A percentile compares a stretch with the other conserved stretches of the same genome.
Evolutionary conservation across 2,797 vertebrate species (phyloP).

Genomic region (Phalloptychus januarius): DNA sequence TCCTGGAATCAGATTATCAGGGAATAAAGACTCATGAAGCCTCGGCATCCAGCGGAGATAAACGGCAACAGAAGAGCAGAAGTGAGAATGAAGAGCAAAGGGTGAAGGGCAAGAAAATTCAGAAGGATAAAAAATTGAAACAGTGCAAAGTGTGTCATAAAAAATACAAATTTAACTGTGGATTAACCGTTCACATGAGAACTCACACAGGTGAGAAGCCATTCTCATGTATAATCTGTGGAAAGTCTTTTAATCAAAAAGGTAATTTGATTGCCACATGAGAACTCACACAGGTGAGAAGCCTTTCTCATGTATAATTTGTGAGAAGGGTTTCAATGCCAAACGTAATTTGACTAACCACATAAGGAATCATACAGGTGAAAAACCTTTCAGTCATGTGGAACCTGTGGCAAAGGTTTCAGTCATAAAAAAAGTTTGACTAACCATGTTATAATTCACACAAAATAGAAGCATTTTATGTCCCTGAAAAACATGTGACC

Average conservation of each 20-base stretch:
- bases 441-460: constrained; percentile 1
- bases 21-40: neutral
- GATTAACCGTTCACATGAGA: neutral
- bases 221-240: neutral
- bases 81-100: neutral
- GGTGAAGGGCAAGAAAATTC: neutral
- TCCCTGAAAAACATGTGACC: neutral
- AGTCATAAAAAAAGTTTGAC: neutral
- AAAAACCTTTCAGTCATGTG: constrained; percentile 1
- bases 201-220: neutral
- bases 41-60: neutral
- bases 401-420: neutral
- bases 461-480: neutral
- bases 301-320: neutral
- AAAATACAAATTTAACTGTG: neutral
- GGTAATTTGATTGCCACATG: neutral
- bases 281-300: neutral
- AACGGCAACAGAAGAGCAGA: neutral
- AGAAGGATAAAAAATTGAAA: neutral
- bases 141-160: neutral
- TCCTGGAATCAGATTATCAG: neutral
- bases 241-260: neutral
- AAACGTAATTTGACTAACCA: neutral
- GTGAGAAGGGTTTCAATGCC: neutral
- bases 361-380: neutral